phyloP scores from a whole-genome alignment of 1,140 invertebrate species.

The Hermetia illucens region DNA sequence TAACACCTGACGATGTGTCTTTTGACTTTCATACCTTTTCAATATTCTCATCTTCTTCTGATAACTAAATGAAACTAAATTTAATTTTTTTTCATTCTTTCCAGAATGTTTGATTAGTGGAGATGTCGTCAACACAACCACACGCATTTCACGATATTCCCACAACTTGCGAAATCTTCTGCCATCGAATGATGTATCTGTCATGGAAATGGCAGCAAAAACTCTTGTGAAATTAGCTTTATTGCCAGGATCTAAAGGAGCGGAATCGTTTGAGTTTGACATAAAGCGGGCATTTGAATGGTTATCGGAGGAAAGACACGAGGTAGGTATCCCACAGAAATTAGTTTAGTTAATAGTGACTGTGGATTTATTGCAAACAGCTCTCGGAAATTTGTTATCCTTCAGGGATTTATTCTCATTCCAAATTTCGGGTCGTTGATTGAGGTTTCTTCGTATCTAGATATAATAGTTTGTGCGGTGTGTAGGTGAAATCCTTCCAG shows the following conservation, averaged over 20 bases:
- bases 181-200: constrained; percentile 76
- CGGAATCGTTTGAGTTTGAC: constrained; percentile 93
- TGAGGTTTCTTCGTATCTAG: no score
- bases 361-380: no score
- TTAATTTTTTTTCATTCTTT: constrained; percentile 17
- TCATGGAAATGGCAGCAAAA: constrained; percentile 93
- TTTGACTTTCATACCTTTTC: no score
- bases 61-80: background rate
- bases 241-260: constrained; percentile 83
- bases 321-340: no score
- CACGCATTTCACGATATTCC: constrained; percentile 78
- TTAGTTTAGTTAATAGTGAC: no score
- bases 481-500: no score
- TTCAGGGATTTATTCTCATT: no score
- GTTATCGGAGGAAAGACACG: constrained; percentile 76
- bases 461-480: no score
- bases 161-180: constrained; percentile 84
- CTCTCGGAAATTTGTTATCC: no score
- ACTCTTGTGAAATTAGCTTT: constrained; percentile 83
- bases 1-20: no score
- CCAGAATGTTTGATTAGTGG: constrained; percentile 80
- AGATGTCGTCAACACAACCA: constrained; percentile 83
- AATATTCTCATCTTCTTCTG: no score
- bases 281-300: constrained; percentile 90
- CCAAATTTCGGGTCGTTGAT: no score